Conservation (phyloP, 2,888 invertebrate species). For the Antheraea yamamai region DNA sequence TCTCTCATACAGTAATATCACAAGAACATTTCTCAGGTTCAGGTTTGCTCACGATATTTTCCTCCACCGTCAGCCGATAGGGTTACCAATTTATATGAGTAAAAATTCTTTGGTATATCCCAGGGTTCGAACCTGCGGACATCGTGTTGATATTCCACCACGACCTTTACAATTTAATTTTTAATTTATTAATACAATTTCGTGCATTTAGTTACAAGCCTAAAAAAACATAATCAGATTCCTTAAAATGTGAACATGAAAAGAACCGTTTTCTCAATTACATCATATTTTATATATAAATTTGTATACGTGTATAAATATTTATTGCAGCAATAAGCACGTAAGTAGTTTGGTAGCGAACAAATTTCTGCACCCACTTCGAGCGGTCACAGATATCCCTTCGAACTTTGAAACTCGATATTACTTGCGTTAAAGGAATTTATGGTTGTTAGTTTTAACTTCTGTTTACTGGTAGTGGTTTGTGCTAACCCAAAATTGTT, state of each 20-base stretch:
- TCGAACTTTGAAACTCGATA: neutral
- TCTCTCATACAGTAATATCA: too few species aligned
- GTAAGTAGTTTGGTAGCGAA: neutral
- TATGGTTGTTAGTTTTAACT: neutral
- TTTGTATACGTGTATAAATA: neutral
- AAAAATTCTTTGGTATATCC: too few species aligned
- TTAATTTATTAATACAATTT: too few species aligned
- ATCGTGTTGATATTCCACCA: too few species aligned
- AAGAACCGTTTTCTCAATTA: neutral
- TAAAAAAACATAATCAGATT: neutral
- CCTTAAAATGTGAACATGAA: neutral
- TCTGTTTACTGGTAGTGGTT: neutral
- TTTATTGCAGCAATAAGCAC: neutral
- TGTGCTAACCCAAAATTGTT: neutral
- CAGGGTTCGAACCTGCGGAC: too few species aligned
- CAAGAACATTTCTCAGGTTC: too few species aligned
- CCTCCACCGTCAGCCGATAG: too few species aligned
- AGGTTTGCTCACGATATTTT: too few species aligned
- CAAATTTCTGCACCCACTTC: constrained; percentile 1
- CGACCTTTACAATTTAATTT: too few species aligned
- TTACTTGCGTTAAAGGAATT: constrained; percentile 4
- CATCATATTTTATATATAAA: neutral
- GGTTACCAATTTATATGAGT: too few species aligned
- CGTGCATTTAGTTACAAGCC: neutral
- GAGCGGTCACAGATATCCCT: neutral